A percentile compares a stretch with the other conserved stretches of the same genome.
Evolutionary conservation across 2,888 invertebrate genomes (phyloP).

Genomic region (Noctua pronuba): DNA sequence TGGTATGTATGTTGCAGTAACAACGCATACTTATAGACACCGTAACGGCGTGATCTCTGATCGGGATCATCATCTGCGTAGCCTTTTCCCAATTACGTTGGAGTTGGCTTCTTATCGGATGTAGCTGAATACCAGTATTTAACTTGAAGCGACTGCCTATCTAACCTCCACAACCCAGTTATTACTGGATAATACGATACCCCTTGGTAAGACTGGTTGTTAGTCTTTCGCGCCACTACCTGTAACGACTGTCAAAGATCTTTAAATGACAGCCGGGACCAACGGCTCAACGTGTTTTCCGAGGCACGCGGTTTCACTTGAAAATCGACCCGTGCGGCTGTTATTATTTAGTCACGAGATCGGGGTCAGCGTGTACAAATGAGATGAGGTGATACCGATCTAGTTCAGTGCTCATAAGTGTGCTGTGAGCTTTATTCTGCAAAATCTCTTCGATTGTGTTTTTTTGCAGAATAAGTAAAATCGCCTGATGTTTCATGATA

Average conservation of each 20-base stretch:
- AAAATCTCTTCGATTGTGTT: background rate
- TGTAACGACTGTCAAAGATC: background rate
- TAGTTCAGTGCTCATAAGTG: background rate
- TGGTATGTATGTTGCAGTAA: too few species aligned
- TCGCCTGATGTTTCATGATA: conserved; percentile 3
- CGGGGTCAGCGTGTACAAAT: background rate
- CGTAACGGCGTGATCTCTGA: background rate
- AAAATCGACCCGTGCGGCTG: background rate
- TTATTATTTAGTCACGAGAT: background rate
- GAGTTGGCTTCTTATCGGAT: background rate
- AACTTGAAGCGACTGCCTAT: too few species aligned
- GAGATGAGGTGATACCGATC: background rate
- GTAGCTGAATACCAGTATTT: background rate
- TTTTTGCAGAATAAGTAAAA: background rate
- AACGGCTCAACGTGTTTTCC: background rate
- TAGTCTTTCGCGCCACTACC: background rate
- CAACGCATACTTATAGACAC: background rate
- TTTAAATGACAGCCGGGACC: background rate
- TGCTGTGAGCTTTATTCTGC: background rate
- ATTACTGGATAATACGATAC: background rate
- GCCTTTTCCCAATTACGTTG: background rate
- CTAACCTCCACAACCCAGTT: background rate
- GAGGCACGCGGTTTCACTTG: background rate
- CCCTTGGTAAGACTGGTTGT: background rate
- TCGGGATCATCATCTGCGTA: background rate